Evolutionary conservation across 2,113 vertebrate species (phyloP), one percentile per base, ranked within the genome.

Genomic region (Crotalus tigris): DNA sequence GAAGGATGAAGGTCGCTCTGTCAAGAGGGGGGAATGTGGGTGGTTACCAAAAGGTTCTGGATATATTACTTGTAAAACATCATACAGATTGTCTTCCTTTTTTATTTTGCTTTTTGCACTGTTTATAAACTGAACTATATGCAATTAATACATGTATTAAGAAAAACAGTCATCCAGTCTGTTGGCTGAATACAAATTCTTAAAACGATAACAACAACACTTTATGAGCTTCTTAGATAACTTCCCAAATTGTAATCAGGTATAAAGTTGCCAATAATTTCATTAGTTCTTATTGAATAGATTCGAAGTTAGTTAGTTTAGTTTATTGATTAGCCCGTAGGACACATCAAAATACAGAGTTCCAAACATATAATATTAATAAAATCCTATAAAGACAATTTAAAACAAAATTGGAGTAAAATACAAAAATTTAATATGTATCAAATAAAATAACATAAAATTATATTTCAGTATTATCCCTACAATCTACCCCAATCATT

Each of bases 1-100:
- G 94, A 93, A 91, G 96, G 96, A 97, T 98, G 98, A 99, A 99
- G 99, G 99, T 99, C 98, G 99, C 95, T 95, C 97, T 97, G 97
- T 97, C 97, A 98, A 95, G 97, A 97, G 97, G 97, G 98, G 98
- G 97, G 96, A 98, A 94, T 96, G 96, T 95, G 95, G 97, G 96
- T 94, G 93, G 58, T 81, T 91, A 93, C 90, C 91, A 95, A 94
- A 96, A 94, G 89, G 59, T 86, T 92, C 95, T 94, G 95, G 95
- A 92, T 91, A 91, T 95, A 96, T 95, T 95, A 92, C 94, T 97
- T 94, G 93, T 93, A 94, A 96, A 96, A 95, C 96, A 93, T 29
- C 87, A 93, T 87, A 93, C 91, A 92, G 33, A 94, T 86, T 12
- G 15, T 23, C 55, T 81, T 24, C 33, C 33, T 81, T 81, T 44